Evolutionary conservation across 2,888 invertebrate species (phyloP).

Genomic region (Desoria tigrina): DNA sequence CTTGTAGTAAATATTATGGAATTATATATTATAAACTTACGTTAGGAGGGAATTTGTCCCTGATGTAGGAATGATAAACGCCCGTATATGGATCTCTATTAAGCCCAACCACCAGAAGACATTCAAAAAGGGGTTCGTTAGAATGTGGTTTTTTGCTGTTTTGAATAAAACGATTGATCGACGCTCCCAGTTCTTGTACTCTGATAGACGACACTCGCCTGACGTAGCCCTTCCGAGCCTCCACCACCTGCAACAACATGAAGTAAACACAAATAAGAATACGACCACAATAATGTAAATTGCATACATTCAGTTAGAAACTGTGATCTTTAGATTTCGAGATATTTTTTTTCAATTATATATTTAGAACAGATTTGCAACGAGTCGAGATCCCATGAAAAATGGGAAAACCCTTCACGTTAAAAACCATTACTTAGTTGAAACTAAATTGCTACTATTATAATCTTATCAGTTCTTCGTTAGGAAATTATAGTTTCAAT

Average conservation of each 20-base stretch:
- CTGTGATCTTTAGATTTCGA: too few species aligned
- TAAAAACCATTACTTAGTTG: too few species aligned
- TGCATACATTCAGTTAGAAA: too few species aligned
- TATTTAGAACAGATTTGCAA: too few species aligned
- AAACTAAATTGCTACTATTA: too few species aligned
- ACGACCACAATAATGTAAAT: not conserved
- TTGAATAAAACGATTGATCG: constrained; percentile 44
- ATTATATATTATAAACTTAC: constrained; percentile 58
- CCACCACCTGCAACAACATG: constrained; percentile 60
- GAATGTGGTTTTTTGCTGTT: constrained; percentile 41
- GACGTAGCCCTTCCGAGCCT: constrained; percentile 68
- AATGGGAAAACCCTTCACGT: too few species aligned
- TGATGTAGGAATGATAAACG: constrained; percentile 66
- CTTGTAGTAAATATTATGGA: too few species aligned
- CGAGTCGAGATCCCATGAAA: too few species aligned
- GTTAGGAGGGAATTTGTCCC: constrained; percentile 69
- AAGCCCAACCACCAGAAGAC: constrained; percentile 69
- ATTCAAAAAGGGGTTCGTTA: constrained; percentile 63
- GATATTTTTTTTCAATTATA: too few species aligned
- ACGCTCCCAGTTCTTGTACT: constrained; percentile 47
- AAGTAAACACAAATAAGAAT: constrained; percentile 11
- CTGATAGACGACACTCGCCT: constrained; percentile 59
- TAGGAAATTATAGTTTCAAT: too few species aligned
- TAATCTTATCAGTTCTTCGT: too few species aligned
- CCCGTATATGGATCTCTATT: constrained; percentile 62